Percentiles rank a stretch among this genome's conserved stretches.
Conservation (phyloP, 1,140 invertebrate species). For the Bathynomus jamesi region DNA sequence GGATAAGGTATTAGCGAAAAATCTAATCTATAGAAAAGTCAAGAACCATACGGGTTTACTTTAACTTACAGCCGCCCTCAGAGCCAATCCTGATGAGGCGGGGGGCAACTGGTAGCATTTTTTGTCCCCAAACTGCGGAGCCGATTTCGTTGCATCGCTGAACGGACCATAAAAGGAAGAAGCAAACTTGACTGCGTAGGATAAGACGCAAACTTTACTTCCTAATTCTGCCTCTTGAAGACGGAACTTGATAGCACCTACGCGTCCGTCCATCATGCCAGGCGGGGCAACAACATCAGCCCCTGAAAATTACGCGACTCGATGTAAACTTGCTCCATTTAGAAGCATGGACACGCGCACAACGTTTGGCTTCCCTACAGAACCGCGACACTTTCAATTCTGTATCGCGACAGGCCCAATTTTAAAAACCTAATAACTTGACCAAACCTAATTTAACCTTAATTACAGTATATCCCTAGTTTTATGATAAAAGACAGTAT, state of each 20-base stretch:
- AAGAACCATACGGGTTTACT: not conserved
- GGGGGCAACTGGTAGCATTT: constrained; percentile 86
- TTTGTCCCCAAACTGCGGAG: constrained; percentile 81
- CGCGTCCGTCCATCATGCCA: constrained; percentile 94
- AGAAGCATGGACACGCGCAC: too few relatives aligned
- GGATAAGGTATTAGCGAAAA: too few relatives aligned
- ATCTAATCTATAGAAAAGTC: too few relatives aligned
- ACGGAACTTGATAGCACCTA: constrained; percentile 75
- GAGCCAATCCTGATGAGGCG: constrained; percentile 72
- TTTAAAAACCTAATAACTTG: too few relatives aligned
- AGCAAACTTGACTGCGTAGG: constrained; percentile 92
- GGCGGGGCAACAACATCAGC: constrained; percentile 89
- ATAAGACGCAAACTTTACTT: constrained; percentile 67
- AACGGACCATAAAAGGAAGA: constrained; percentile 95
- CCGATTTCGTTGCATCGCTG: constrained; percentile 83
- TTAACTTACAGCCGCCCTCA: constrained; percentile 67
- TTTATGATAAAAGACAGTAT: too few relatives aligned
- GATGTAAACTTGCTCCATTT: too few relatives aligned
- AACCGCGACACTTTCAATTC: too few relatives aligned
- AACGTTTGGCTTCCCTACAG: too few relatives aligned
- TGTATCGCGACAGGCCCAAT: too few relatives aligned
- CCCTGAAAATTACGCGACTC: too few relatives aligned
- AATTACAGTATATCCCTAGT: too few relatives aligned
- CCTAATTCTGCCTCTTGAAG: constrained; percentile 51
- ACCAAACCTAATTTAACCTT: too few relatives aligned